Conservation (phyloP, 2,797 vertebrate species). For the Pseudocheirus occidentalis region DNA sequence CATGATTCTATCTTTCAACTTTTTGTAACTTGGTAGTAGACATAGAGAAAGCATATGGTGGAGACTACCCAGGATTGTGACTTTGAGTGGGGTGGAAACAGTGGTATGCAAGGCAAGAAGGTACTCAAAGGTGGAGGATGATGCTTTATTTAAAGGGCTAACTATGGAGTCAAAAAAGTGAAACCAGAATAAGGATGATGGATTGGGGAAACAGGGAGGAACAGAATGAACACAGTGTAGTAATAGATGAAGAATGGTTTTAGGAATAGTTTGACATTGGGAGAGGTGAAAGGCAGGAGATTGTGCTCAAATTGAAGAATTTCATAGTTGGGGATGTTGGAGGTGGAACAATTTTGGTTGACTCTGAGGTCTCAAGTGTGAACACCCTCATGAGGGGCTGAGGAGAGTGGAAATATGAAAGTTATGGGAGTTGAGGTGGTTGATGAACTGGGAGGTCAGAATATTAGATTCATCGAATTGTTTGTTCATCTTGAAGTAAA, state of each 20-base stretch:
- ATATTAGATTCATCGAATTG: too few relatives aligned
- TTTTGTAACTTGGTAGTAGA: neutral
- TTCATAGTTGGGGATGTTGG: neutral
- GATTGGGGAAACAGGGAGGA: neutral
- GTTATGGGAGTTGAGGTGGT: neutral
- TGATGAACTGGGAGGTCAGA: neutral
- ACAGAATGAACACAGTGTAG: neutral
- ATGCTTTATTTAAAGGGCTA: neutral
- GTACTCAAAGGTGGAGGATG: neutral
- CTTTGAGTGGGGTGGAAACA: neutral
- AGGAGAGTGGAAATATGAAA: neutral
- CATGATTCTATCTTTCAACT: neutral
- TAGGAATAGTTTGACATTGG: neutral
- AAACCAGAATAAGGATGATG: neutral
- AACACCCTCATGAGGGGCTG: too few relatives aligned
- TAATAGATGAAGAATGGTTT: neutral
- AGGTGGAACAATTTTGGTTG: neutral
- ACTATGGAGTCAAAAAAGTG: neutral
- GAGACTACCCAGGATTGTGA: neutral
- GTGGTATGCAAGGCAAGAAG: neutral
- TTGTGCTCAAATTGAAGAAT: neutral
- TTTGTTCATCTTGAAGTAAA: neutral
- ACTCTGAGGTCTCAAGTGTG: neutral
- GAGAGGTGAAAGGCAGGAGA: neutral
- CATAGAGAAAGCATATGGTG: neutral